These are phyloP conservation scores for Mesochorus sp. DNA, from an alignment of 2,888 invertebrate genomes.

Conservation along the genomic window DNA sequence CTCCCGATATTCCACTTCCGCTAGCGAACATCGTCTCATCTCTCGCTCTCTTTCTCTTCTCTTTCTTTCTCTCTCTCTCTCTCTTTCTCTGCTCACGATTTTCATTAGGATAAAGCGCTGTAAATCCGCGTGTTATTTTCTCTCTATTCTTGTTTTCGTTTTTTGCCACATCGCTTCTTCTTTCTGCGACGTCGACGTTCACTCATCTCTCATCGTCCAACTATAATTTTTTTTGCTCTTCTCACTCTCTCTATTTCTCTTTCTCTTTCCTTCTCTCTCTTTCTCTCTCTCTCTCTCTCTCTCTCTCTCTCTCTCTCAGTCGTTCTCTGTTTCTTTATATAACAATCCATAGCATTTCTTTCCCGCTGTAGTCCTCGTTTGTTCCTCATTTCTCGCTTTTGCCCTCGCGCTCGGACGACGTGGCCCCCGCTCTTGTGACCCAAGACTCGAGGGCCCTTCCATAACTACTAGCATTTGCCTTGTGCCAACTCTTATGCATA, in stretches of 20 bases:
- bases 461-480: conserved; percentile 41
- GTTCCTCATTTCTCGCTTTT: conserved; percentile 61
- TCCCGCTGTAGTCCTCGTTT: conserved; percentile 35
- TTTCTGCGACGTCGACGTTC: conserved; percentile 40
- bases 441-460: conserved; percentile 44
- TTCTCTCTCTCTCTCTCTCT: conserved; percentile 11
- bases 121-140: conserved; percentile 69
- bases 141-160: conserved; percentile 59
- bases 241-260: no score
- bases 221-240: not conserved
- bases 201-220: conserved; percentile 30
- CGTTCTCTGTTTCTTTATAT: not conserved
- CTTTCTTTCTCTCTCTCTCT: conserved; percentile 47
- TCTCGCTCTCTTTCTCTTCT: conserved; percentile 55
- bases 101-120: conserved; percentile 77
- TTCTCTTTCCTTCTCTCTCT: conserved; percentile 19
- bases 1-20: conserved; percentile 69
- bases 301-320: not conserved
- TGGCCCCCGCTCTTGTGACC: conserved; percentile 8
- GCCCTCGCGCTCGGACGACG: conserved; percentile 13
- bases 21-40: conserved; percentile 61
- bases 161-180: conserved; percentile 68
- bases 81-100: conserved; percentile 69
- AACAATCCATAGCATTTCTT: not conserved
- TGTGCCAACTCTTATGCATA: conserved; percentile 22